phyloP scores from a whole-genome alignment of 2,888 invertebrate genomes.

The Synergus japonicus region DNA sequence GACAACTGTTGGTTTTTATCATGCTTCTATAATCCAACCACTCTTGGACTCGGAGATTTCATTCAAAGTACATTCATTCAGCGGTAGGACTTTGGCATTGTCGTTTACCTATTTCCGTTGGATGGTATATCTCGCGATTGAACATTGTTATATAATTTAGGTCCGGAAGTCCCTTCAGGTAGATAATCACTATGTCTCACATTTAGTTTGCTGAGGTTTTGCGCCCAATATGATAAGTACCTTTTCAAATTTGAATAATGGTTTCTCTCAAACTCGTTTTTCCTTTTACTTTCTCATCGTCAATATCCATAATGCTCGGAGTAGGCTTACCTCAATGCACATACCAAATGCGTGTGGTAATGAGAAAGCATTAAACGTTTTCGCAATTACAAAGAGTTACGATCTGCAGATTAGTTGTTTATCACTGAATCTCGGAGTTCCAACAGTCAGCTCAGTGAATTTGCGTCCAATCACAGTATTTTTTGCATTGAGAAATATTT shows the following conservation, averaged over 20 bases:
- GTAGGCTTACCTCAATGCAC: constrained; percentile 27
- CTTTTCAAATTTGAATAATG: constrained; percentile 7
- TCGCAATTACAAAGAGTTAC: constrained; percentile 33
- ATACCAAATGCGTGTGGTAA: constrained; percentile 34
- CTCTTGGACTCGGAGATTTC: constrained; percentile 12
- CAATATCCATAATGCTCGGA: constrained; percentile 4
- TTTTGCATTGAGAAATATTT: background rate
- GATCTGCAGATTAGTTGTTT: constrained; percentile 32
- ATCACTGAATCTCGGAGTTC: constrained; percentile 23
- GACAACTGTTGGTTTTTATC: constrained; percentile 35
- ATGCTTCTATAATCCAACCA: background rate
- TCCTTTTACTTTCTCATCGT: constrained; percentile 34
- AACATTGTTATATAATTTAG: constrained; percentile 55
- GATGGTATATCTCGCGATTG: constrained; percentile 50
- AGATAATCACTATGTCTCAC: background rate
- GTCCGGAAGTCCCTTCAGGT: constrained; percentile 48
- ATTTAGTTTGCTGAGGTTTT: background rate
- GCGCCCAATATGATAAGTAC: constrained; percentile 1
- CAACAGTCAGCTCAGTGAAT: background rate
- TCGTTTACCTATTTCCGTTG: constrained; percentile 48
- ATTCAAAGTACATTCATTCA: background rate
- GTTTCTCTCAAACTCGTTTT: constrained; percentile 4
- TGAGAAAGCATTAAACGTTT: constrained; percentile 34
- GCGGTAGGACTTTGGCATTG: constrained; percentile 31
- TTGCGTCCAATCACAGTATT: background rate